Base-by-base conservation (phyloP, 2,888 invertebrate genomes). In the Phalera bucephala region DNA sequence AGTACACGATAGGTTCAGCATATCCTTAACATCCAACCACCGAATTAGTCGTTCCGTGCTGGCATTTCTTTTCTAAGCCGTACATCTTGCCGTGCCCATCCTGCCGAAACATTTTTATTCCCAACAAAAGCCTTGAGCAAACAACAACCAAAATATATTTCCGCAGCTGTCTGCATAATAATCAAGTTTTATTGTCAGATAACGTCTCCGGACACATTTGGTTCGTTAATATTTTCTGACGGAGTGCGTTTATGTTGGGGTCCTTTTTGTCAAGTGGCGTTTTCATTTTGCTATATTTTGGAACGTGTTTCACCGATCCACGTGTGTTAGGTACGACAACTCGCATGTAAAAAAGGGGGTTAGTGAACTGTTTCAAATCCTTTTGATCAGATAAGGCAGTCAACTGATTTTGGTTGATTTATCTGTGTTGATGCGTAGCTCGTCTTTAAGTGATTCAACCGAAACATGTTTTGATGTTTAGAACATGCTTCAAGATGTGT, bases 151-250 rank as follows among this genome's bases (percentile, higher is more conserved):
- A 40, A 45, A 40, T 37, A 38, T 60, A 40, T 45, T 34, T 45
- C 36, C 27, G 45, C 63, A 55, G 56, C 59, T 59, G 56, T 41
- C 38, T 11, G 32, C 21, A 31, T 40, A 19, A 32, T 21, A 49
- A 54, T 52, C 59, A 38, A 34, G 39, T 46, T 52, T 45, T 43
- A 48, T 52, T 44, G 46, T 44, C 2, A 9, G 37, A 33, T 46
- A 54, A 33, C 25, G 31, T 31, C 13, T 30, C 22, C 20, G 28
- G 12, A 19, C 26, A 21, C 20, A 15, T 14, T 13, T 13, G 53
- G 36, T 14, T 32, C 29, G 37, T 15, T 14, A 7, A 29, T 34
- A 40, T 41, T 38, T n/a, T 29, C 31, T 12, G 21, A 14, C 22
- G 8, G 12, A 10, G 20, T 28, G n/a, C n/a, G 12, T 33, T 27